Evolutionary conservation across 2,888 invertebrate species (phyloP).

Genomic region (Chalcosyrphus nemorum): DNA sequence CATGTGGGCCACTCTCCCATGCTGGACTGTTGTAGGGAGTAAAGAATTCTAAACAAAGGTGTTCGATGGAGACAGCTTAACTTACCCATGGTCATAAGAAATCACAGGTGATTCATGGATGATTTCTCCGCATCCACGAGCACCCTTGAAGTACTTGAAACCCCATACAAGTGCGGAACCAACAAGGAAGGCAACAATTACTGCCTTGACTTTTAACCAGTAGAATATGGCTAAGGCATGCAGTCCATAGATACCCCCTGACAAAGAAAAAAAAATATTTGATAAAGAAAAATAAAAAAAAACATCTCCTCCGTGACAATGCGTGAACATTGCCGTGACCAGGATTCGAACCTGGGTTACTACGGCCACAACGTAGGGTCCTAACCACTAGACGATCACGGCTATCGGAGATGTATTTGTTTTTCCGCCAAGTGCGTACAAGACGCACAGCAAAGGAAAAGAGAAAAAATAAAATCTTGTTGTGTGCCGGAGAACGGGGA

Average conservation of each 20-base stretch:
- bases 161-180: slow-evolving; percentile 80
- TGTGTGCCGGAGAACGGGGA: neutral
- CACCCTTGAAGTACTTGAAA: slow-evolving; percentile 76
- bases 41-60: neutral
- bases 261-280: slow-evolving; percentile 22
- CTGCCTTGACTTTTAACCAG: slow-evolving; percentile 80
- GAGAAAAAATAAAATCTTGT: neutral
- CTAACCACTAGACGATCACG: slow-evolving; percentile 82
- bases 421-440: neutral
- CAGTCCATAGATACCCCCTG: slow-evolving; percentile 78
- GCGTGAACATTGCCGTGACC: slow-evolving; percentile 75
- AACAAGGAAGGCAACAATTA: slow-evolving; percentile 80
- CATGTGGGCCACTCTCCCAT: slow-evolving; percentile 75
- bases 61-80: neutral
- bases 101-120: slow-evolving; percentile 74
- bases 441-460: neutral
- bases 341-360: slow-evolving; percentile 82
- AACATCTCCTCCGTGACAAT: slow-evolving; percentile 56
- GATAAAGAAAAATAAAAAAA: slow-evolving; percentile 12
- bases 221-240: slow-evolving; percentile 79
- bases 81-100: slow-evolving; percentile 80
- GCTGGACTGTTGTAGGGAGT: slow-evolving; percentile 74
- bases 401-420: slow-evolving; percentile 68
- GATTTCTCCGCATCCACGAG: slow-evolving; percentile 76
- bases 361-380: slow-evolving; percentile 82